Evolutionary conservation across 2,888 invertebrate species (phyloP).

Genomic region (Gryllus longicercus): DNA sequence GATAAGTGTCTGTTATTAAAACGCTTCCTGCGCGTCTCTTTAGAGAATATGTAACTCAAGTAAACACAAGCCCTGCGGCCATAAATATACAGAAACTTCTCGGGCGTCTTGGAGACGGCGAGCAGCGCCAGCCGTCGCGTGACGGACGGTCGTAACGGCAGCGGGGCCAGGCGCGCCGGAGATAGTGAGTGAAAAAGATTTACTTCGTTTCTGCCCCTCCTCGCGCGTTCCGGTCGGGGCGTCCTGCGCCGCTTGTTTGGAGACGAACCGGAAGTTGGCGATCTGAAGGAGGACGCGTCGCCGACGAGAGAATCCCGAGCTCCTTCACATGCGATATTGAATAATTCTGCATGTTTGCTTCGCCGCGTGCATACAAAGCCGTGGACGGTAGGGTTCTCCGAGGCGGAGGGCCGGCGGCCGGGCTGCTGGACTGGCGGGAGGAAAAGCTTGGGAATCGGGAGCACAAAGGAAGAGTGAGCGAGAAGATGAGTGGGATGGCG

Average conservation of each 20-base stretch:
- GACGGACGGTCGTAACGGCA: neutral
- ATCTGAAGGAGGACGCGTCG: too few species aligned
- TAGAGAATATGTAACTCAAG: neutral
- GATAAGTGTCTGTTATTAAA: conserved; percentile 8
- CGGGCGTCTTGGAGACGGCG: neutral
- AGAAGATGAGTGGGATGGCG: too few species aligned
- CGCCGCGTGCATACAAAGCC: too few species aligned
- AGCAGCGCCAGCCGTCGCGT: neutral
- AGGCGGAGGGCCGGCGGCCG: too few species aligned
- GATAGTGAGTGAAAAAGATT: conserved; percentile 9
- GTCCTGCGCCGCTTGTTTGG: neutral
- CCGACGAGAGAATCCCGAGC: too few species aligned
- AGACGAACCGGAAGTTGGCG: too few species aligned
- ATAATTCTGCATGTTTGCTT: too few species aligned
- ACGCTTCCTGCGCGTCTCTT: neutral
- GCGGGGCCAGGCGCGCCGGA: neutral
- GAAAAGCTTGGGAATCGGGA: too few species aligned
- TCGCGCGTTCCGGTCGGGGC: neutral
- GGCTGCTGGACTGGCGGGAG: too few species aligned
- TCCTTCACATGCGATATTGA: too few species aligned
- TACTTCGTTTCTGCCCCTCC: neutral
- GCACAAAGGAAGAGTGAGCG: too few species aligned
- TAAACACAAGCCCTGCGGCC: neutral
- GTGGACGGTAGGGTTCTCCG: too few species aligned
- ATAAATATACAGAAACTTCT: neutral